phyloP scores from a whole-genome alignment of 1,140 invertebrate species.

The Micrasema minimum region DNA sequence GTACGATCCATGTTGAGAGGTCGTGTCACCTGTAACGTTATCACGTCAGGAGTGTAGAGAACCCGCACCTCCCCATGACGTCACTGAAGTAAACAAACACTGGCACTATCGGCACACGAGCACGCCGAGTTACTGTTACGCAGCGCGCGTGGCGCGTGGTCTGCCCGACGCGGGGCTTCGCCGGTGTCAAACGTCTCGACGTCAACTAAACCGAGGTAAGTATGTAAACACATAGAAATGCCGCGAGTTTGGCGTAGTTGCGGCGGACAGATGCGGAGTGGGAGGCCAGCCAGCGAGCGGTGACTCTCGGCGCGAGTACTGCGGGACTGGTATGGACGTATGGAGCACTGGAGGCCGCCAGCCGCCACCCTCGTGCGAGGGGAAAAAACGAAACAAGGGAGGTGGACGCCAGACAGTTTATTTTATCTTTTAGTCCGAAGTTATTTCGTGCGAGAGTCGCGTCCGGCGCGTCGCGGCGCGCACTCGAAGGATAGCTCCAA shows the following conservation, averaged over 20 bases:
- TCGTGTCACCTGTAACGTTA: neutral
- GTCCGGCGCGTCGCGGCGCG: conserved; percentile 1
- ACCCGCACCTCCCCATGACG: conserved; percentile 19
- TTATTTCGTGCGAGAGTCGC: conserved; percentile 34
- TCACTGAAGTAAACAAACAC: conserved; percentile 15
- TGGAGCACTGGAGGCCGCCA: neutral
- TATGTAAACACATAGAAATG: conserved; percentile 25
- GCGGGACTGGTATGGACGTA: neutral
- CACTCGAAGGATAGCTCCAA: neutral
- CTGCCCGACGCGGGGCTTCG: neutral
- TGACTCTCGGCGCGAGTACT: conserved; percentile 7
- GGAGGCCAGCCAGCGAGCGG: neutral
- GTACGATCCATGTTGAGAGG: conserved; percentile 77
- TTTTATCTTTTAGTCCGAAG: conserved; percentile 25
- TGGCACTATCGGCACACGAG: conserved; percentile 1
- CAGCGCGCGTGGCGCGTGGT: neutral
- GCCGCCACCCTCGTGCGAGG: neutral
- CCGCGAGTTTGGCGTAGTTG: conserved; percentile 1
- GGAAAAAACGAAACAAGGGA: conserved; percentile 30
- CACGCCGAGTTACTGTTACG: conserved; percentile 9
- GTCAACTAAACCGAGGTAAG: conserved; percentile 13
- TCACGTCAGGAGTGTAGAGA: conserved; percentile 1
- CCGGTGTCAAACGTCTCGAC: conserved; percentile 24
- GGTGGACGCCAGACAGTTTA: conserved; percentile 23
- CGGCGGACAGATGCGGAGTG: conserved; percentile 10